Base-by-base conservation (phyloP, 2,797 vertebrate genomes). In the Poecile montanus region DNA sequence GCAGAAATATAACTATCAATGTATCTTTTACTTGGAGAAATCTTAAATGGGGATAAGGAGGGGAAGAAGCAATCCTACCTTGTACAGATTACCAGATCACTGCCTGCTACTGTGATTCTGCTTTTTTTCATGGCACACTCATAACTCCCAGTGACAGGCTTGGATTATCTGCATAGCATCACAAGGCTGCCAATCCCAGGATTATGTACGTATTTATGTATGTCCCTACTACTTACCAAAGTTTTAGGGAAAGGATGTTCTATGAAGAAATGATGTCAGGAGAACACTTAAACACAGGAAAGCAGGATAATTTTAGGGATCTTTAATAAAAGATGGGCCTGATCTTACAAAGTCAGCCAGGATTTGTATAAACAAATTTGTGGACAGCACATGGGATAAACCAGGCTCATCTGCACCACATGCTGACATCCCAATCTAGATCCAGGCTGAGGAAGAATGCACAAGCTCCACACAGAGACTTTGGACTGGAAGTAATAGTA, bases 11-110 rank as follows among this genome's bases (percentile, higher is more conserved):
- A 58, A 30, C 13, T 21, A n/a, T 26, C 14, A n/a, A 44, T 51
- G 8, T 53, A 15, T 77, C n/a, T 84, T 89, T 93, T 84, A 78
- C 15, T 62, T 67, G 19, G 44, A 91, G 22, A 42, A 89, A 79
- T 32, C 17, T 21, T 42, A 57, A 66, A 13, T 29, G 13, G 7
- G 4, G 11, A 25, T 10, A 16, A 56, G 16, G 29, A 70, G 27
- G 7, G 3, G 5, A 4, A 8, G 42, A 76, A 87, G 65, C 79
- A 34, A 60, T 34, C 14, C 32, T 22, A 53, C 27, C n/a, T 62
- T 42, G 5, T 62, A 47, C 3, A 5, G 63, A 48, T 67, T 45
- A 71, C 29, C 23, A 54, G 23, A 42, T 36, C 78, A 56, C 29
- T 34, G 12, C 22, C 20, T 84, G 38, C 79, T 93, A 22, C 44